Evolutionary conservation across 2,113 vertebrate species (phyloP), one percentile per base, ranked within the genome.

Genomic region (Hemibagrus wyckioides): DNA sequence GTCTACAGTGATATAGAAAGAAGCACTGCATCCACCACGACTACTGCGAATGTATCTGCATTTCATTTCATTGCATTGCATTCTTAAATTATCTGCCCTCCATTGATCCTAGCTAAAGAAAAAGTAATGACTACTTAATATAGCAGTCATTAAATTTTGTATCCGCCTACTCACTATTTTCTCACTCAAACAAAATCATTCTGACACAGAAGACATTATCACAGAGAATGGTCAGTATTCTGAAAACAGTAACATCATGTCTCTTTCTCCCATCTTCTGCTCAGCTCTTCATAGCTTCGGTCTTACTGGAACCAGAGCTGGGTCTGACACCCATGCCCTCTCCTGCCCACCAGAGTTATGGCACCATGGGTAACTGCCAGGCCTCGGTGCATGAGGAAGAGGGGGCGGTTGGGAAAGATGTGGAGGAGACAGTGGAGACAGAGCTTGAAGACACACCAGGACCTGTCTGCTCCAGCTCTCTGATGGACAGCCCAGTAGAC

Each of bases 231-330:
- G 0, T 56, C n/a, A 56, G n/a, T 36, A 33, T 30, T 14, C n/a
- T 56, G 52, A 80, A 19, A 80, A 80, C n/a, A n/a, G 25, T 61
- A 83, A 56, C 11, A 30, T 52, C 11, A 8, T 50, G 13, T 81
- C 67, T 90, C 79, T 83, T 76, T 92, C 76, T 91, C 76, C 85
- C 13, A 0, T 57, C 3, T 54, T 41, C 80, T 89, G 88, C 81
- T 77, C 94, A 99, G 98, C 94, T 99, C 80, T 99, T 99, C 3
- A 96, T 99, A 92, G 97, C 98, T 14, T 96, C 97, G 0, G 98
- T 99, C 86, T 93, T 99, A 85, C 95, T 99, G 92, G 98, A 99
- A 82, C 96, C 97, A 0, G 98, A 98, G 93, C 92, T 99, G 93
- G 96, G 95, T 88, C 94, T 99, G 92, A 98, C 97, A 0, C 98